Base-by-base conservation (phyloP, 2,797 vertebrate genomes). In the Sarcoramphus papa region DNA sequence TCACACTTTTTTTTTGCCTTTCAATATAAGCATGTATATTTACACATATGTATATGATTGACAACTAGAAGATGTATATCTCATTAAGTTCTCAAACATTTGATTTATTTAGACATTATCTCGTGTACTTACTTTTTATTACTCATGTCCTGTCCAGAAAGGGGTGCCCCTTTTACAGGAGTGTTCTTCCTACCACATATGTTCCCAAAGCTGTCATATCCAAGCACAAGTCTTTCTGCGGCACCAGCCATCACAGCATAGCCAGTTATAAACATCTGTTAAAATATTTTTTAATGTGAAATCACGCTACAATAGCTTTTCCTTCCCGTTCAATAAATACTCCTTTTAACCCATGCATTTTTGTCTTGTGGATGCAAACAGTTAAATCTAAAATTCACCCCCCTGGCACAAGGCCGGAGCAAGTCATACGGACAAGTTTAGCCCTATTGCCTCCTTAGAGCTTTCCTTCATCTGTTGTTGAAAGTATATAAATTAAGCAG, bases 61-160 rank as follows among this genome's bases (percentile, higher is more conserved):
- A 69, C 50, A 87, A 14, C 22, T 48, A 85, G 57, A 76, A 74
- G 28, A 76, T 30, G 5, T 7, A 0, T 23, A 48, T 28, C 30
- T 9, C 41, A 65, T 7, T 57, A 82, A 84, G 28, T n/a, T 85
- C 48, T 74, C 48, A 87, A 87, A 69, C 22, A 41, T 50, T 80
- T 54, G 0, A 65, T 89, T 87, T 83, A 54, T 59, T 92, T 50
- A 72, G 31, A 45, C 37, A 48, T 75, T 56, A 74, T 27, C 13
- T 60, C 51, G 72, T 28, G 14, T 84, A 97, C 98, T 97, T 97
- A 98, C 98, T 97, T 98, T 89, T 96, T 98, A 60, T 93, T 94
- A 59, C 97, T 98, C 98, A 98, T 98, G 95, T 98, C 98, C 95
- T 96, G 97, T 88, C 98, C 98, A 33, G 98, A 98, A 92, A 98